These are phyloP conservation scores for Chionoecetes opilio DNA, from an alignment of 1,140 invertebrate species.

Conservation along the genomic window DNA sequence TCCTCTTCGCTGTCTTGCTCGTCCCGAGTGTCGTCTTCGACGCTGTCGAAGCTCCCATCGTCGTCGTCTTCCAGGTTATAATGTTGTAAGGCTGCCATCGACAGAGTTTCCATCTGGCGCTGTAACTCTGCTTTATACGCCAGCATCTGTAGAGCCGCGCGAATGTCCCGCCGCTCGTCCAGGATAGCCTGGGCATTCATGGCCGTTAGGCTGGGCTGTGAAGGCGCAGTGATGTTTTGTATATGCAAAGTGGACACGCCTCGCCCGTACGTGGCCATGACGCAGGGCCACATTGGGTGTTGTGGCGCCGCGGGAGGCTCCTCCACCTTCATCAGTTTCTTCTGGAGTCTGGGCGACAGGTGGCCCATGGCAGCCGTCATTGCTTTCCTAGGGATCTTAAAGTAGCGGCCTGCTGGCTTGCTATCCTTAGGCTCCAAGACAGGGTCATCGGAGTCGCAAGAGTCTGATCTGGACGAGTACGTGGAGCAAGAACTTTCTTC, in stretches of 20 bases:
- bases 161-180: conserved; percentile 58
- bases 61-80: neutral
- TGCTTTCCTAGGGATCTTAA: conserved; percentile 47
- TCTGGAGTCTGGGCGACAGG: conserved; percentile 59
- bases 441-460: conserved; percentile 51
- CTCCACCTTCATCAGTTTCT: conserved; percentile 40
- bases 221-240: conserved; percentile 46
- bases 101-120: neutral
- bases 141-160: conserved; percentile 50
- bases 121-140: conserved; percentile 27
- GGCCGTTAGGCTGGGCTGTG: conserved; percentile 65
- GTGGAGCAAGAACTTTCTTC: neutral
- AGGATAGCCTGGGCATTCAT: conserved; percentile 67
- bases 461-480: conserved; percentile 40
- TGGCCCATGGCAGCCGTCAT: conserved; percentile 44
- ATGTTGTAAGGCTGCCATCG: neutral
- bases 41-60: neutral
- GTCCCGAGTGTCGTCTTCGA: neutral
- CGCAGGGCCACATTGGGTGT: conserved; percentile 63
- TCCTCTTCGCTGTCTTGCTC: neutral
- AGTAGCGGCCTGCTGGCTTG: neutral
- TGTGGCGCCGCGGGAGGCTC: neutral
- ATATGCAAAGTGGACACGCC: conserved; percentile 56
- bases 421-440: neutral
- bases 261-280: conserved; percentile 63